Evolutionary conservation across 64 coral and sea anemone species (phyloP).

Genomic region (Pocillopora verrucosa): DNA sequence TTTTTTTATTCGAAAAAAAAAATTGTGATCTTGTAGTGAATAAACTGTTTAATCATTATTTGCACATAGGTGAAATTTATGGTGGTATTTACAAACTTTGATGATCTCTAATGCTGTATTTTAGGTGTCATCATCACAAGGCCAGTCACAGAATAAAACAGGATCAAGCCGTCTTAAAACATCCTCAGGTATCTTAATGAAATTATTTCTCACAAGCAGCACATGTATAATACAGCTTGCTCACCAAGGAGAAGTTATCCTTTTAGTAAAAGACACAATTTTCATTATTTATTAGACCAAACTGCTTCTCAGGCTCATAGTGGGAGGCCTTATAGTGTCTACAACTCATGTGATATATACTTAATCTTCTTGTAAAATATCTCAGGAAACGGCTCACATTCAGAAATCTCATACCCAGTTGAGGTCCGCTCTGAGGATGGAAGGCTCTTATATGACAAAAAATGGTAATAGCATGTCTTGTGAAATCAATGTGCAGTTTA

Average conservation of each 20-base stretch:
- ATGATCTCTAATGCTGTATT: neutral
- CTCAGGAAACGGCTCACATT: conserved; percentile 66
- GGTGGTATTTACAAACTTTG: neutral
- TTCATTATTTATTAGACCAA: neutral
- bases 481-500: neutral
- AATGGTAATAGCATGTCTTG: conserved; percentile 66
- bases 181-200: conserved; percentile 8
- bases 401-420: conserved; percentile 34
- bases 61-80: neutral
- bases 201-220: too few relatives aligned
- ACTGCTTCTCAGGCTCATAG: neutral
- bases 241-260: neutral
- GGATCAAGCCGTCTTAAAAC: conserved; percentile 30
- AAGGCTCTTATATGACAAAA: conserved; percentile 96
- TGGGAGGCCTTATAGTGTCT: too few relatives aligned
- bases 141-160: conserved; percentile 36
- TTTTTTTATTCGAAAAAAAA: too few relatives aligned
- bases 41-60: neutral
- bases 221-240: too few relatives aligned
- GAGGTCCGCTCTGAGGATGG: conserved; percentile 91
- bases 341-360: neutral
- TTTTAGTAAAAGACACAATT: neutral
- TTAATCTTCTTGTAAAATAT: neutral
- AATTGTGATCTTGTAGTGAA: too few relatives aligned
- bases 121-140: conserved; percentile 26